Conservation (phyloP, 35 echinoderm and acorn worm species). For the Lytechinus pictus region DNA sequence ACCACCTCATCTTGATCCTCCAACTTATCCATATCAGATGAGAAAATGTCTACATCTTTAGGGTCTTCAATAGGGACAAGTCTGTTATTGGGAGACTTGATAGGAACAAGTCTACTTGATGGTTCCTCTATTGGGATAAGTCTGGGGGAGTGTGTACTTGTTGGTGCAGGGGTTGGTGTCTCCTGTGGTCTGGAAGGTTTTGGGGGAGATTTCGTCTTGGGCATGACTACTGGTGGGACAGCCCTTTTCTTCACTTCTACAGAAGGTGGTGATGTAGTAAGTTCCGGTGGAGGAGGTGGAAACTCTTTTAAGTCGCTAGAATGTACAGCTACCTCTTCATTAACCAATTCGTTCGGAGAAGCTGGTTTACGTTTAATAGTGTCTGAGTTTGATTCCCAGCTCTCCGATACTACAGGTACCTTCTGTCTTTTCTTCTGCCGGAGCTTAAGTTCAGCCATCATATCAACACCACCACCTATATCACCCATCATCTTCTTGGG, state of each 20-base stretch:
- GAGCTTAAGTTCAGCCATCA: constrained; percentile 56
- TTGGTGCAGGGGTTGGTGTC: not conserved
- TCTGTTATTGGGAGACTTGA: not conserved
- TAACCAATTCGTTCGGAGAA: not conserved
- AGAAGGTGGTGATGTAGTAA: constrained; percentile 9
- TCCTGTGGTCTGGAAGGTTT: not conserved
- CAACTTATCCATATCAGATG: constrained; percentile 83
- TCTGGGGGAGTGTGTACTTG: constrained; percentile 39
- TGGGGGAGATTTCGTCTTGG: not conserved
- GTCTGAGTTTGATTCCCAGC: constrained; percentile 71
- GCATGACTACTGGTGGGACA: not conserved
- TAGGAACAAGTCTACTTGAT: not conserved
- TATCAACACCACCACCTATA: constrained; percentile 2
- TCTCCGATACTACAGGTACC: constrained; percentile 65
- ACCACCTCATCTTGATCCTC: constrained; percentile 66
- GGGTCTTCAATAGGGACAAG: constrained; percentile 60
- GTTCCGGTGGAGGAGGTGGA: constrained; percentile 10
- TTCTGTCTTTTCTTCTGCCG: constrained; percentile 58
- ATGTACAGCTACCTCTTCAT: not conserved
- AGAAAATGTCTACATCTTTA: constrained; percentile 88
- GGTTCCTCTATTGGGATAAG: not conserved
- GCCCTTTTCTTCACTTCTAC: constrained; percentile 10
- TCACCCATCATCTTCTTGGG: not conserved
- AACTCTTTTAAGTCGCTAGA: not conserved
- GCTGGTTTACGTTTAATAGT: constrained; percentile 73